Base-by-base conservation (phyloP, 2,888 invertebrate genomes). In the Megastigmus dorsalis region DNA sequence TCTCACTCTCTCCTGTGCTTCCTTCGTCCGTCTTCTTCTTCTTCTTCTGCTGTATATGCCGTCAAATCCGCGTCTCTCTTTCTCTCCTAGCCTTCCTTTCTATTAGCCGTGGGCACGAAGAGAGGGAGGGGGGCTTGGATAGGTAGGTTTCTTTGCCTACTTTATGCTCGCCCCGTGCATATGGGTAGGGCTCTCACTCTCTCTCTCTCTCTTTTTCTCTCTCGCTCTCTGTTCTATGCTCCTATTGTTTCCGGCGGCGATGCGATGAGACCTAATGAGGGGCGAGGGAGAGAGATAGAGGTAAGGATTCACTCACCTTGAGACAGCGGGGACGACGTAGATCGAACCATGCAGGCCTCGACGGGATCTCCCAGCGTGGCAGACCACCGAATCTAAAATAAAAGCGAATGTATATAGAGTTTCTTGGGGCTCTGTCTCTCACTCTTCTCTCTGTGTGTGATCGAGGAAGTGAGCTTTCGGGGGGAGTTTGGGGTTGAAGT, bases 251-350 rank as follows among this genome's bases (percentile, higher is more conserved):
- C n/a, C n/a, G 55, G 10, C 20, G 15, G 50, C n/a, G 55, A 4
- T 18, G 15, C 38, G 45, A 45, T 15, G 57, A 43, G 33, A n/a
- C n/a, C n/a, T n/a, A n/a, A n/a, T n/a, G n/a, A 20, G 36, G 43
- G 10, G 15, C 33, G 15, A n/a, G 15, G 4, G 10, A 15, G 30
- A 13, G n/a, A 0, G 48, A 26, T 0, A 3, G 36, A 18, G n/a
- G n/a, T n/a, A n/a, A 15, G 54, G 13, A 28, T 10, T 66, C 76
- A 81, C 84, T 84, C 81, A 89, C 89, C 88, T 89, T 89, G 28
- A 89, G 81, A 62, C 65, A 68, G 15, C 87, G 85, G 23, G 89
- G 89, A 26, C 89, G 84, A 66, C 88, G 84, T 43, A 89, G 83
- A 78, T 89, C 88, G 81, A 85, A 81, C 76, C 84, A 86, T 60